Conservation (phyloP, 2,113 vertebrate genomes). For the Sporophila hypoxantha region DNA sequence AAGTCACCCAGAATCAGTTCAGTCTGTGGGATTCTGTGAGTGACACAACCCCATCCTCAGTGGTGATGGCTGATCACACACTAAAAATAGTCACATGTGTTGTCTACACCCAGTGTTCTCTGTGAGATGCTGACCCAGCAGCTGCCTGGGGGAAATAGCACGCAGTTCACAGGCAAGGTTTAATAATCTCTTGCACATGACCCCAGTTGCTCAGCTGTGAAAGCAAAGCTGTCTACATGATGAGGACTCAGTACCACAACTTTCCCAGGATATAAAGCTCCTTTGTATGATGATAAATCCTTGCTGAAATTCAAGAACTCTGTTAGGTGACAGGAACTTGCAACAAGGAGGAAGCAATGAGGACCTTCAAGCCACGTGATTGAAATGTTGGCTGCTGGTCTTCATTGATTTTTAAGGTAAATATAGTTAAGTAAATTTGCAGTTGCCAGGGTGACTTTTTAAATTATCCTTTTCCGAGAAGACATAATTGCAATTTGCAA, state of each 20-base stretch:
- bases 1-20: neutral
- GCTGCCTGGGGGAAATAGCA: neutral
- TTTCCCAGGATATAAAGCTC: neutral
- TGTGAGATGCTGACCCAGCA: neutral
- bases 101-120: neutral
- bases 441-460: neutral
- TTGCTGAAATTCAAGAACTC: neutral
- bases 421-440: neutral
- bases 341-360: neutral
- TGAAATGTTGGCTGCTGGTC: neutral
- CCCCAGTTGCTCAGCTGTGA: neutral
- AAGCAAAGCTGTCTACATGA: neutral
- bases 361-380: neutral
- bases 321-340: neutral
- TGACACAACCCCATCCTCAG: neutral
- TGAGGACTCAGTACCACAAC: neutral
- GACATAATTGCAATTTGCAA: neutral
- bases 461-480: neutral
- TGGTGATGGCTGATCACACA: fast-evolving
- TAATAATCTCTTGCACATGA: neutral
- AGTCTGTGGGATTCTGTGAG: neutral
- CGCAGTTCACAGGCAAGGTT: neutral
- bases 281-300: neutral
- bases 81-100: neutral
- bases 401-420: conserved; percentile 5